Evolutionary conservation across 2,797 vertebrate species (phyloP), one percentile per base, ranked within the genome.

Genomic region (Semaprochilodus insignis): DNA sequence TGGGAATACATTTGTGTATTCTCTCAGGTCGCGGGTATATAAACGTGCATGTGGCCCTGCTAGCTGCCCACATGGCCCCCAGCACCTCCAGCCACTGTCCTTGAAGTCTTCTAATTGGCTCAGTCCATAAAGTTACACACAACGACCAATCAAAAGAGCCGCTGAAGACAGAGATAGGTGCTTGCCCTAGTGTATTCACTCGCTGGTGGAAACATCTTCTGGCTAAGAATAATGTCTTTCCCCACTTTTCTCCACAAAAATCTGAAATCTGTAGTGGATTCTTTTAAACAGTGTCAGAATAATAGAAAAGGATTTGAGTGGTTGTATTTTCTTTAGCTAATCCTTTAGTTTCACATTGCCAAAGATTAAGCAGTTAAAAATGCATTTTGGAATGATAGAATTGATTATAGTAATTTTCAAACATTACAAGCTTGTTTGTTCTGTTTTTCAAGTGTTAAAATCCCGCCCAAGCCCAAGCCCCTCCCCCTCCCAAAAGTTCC

Each of bases 91-190:
- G 25, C 71, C 10, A 2, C 44, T 71, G 44, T 84, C 66, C 80
- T 31, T 6, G 19, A 66, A 70, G 44, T 75, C 44, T 63, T 81
- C 74, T 74, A 74, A 83, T 78, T 74, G 77, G 59, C 57, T 81
- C 48, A 51, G 31, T 62, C 74, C 55, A 81, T 73, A 60, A 16
- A 34, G 66, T 66, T 70, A 52, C 52, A 23, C 72, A 72, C 65
- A 59, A n/a, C 31, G 51, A 63, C 31, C 59, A 40, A 15, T 55
- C 27, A 77, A 67, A 72, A 51, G 71, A 67, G 72, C 62, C 48
- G 75, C 71, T 27, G 40, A 34, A 40, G 51, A 54, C n/a, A 10
- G 65, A 62, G 4, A 40, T 8, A 54, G 25, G 44, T 54, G 66
- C 27, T 83, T 62, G 62, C 77, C 75, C 74, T 70, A 31, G 57